Conservation (phyloP, 64 coral and sea anemone genomes). For the Porites australiensis region DNA sequence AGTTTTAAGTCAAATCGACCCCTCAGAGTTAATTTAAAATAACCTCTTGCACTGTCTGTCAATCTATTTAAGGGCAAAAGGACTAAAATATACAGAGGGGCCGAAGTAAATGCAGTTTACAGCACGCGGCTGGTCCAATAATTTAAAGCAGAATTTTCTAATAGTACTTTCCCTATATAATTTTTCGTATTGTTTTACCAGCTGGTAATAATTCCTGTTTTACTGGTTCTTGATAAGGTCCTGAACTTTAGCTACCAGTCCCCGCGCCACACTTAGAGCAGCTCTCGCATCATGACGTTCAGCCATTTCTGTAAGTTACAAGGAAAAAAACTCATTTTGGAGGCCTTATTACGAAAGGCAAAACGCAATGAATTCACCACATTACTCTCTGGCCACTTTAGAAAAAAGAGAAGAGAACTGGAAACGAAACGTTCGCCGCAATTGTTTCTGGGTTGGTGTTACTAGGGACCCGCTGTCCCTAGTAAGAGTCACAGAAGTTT, state of each 20-base stretch:
- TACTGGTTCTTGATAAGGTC: constrained; percentile 92
- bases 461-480: no score
- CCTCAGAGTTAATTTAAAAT: neutral
- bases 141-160: neutral
- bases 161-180: neutral
- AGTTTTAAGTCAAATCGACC: neutral
- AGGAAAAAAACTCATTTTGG: neutral
- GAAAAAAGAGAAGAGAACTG: no score
- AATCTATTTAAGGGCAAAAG: no score
- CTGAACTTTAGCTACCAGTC: constrained; percentile 86
- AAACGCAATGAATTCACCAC: no score
- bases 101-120: neutral
- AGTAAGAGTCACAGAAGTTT: no score
- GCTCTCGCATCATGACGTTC: constrained; percentile 90
- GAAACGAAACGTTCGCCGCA: no score
- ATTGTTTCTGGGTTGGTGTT: no score
- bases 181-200: neutral
- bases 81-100: neutral
- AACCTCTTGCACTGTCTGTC: neutral
- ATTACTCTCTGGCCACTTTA: no score
- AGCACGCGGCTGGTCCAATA: constrained; percentile 21
- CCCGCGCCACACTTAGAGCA: constrained; percentile 66
- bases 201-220: neutral
- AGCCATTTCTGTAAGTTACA: constrained; percentile 88
- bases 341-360: no score